Evolutionary conservation across 2,888 invertebrate species (phyloP).

Genomic region (Drosophila niveifrons): DNA sequence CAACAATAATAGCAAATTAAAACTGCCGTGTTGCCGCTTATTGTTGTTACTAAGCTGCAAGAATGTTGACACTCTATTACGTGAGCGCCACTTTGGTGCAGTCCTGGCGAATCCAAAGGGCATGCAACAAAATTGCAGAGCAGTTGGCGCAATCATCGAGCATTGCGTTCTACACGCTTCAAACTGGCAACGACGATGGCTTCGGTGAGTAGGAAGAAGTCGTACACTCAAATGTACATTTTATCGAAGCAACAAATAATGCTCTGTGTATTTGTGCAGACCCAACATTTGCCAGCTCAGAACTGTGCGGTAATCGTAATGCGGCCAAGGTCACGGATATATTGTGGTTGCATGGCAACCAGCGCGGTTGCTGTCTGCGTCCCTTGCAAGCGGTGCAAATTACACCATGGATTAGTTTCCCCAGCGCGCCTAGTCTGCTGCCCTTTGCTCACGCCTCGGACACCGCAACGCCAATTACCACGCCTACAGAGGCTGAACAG

Average conservation of each 20-base stretch:
- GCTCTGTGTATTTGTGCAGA: conserved; percentile 62
- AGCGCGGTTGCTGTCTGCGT: conserved; percentile 84
- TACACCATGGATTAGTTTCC: conserved; percentile 86
- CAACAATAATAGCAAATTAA: conserved; percentile 1
- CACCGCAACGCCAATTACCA: conserved; percentile 44
- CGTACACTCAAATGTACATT: background rate
- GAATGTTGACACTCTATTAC: conserved; percentile 91
- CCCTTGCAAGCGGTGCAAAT: conserved; percentile 86
- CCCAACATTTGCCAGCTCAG: conserved; percentile 83
- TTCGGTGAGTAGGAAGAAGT: conserved; percentile 78
- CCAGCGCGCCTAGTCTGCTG: conserved; percentile 83
- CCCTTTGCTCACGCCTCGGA: conserved; percentile 81
- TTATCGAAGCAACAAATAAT: conserved; percentile 4
- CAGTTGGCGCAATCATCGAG: conserved; percentile 87
- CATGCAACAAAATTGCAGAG: conserved; percentile 89
- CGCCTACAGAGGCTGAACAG: conserved; percentile 43
- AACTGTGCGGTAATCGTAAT: conserved; percentile 83
- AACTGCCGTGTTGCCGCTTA: background rate
- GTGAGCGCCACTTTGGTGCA: conserved; percentile 93
- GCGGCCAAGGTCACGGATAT: conserved; percentile 85
- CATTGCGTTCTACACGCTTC: conserved; percentile 88
- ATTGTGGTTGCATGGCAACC: conserved; percentile 83
- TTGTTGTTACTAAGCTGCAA: conserved; percentile 10
- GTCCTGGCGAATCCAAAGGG: conserved; percentile 91
- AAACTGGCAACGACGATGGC: conserved; percentile 80